Conservation (phyloP, 2,113 vertebrate species). For the Aldabrachelys gigantea region DNA sequence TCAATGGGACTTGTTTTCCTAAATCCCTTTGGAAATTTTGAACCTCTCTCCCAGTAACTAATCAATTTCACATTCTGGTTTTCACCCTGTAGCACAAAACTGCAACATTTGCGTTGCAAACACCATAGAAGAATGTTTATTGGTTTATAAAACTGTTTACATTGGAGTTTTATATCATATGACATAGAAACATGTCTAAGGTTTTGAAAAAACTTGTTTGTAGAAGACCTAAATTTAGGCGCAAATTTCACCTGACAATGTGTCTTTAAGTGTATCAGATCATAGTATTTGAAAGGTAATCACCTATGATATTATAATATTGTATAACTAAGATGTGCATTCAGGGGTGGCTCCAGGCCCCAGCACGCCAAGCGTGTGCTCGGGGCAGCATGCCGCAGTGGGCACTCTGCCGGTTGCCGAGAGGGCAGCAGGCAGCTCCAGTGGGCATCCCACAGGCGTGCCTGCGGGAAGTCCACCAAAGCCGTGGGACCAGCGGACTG, state of each 20-base stretch:
- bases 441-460: too few species aligned
- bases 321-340: background rate
- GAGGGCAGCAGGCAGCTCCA: too few species aligned
- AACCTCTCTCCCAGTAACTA: background rate
- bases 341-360: too few species aligned
- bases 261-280: background rate
- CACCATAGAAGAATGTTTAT: background rate
- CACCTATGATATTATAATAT: background rate
- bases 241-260: background rate
- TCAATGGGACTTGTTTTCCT: fast-evolving
- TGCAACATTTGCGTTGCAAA: constrained; percentile 20
- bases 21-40: constrained; percentile 11
- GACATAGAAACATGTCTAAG: constrained; percentile 12
- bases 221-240: constrained; percentile 3
- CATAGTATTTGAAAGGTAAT: background rate
- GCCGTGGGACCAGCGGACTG: too few species aligned
- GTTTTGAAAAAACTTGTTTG: background rate
- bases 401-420: too few species aligned
- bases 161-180: background rate
- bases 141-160: background rate
- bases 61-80: constrained; percentile 18
- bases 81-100: background rate
- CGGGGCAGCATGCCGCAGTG: too few species aligned
- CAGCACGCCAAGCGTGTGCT: too few species aligned
- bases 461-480: too few species aligned